phyloP scores from a whole-genome alignment of 2,113 vertebrate genomes.

The Psittacus erithacus region DNA sequence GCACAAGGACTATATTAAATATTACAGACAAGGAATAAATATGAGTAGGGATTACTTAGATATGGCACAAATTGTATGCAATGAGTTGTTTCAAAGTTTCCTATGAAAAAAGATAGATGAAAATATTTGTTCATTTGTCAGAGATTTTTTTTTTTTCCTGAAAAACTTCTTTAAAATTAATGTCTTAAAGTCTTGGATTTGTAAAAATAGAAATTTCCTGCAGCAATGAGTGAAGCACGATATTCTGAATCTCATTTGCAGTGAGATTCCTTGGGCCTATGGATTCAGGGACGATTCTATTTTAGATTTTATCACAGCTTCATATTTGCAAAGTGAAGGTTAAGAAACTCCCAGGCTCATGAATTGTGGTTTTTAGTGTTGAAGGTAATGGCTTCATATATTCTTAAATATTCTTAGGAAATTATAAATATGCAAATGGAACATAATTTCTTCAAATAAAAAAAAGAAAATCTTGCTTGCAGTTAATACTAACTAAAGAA shows the following conservation, averaged over 20 bases:
- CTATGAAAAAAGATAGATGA: background rate
- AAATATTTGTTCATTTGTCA: background rate
- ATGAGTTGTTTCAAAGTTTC: background rate
- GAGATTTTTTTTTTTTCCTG: background rate
- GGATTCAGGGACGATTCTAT: background rate
- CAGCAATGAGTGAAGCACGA: background rate
- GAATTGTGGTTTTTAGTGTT: background rate
- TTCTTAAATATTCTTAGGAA: background rate
- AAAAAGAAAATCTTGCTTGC: background rate
- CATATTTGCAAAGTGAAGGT: background rate
- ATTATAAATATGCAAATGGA: background rate
- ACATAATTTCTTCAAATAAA: background rate
- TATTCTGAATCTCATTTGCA: slow-evolving; percentile 25
- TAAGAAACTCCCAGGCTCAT: background rate
- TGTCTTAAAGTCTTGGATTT: background rate
- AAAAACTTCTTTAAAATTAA: background rate
- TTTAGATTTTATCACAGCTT: slow-evolving; percentile 30
- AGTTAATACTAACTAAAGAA: background rate
- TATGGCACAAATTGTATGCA: background rate
- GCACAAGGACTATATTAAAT: background rate
- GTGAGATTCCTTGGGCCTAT: background rate
- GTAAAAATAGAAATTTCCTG: slow-evolving; percentile 16
- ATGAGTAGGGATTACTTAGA: background rate
- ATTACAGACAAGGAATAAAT: background rate
- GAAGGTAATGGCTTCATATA: background rate